These are phyloP conservation scores for Rhizoglyphus robini DNA, from an alignment of 1,140 invertebrate genomes.

Conservation along the genomic window DNA sequence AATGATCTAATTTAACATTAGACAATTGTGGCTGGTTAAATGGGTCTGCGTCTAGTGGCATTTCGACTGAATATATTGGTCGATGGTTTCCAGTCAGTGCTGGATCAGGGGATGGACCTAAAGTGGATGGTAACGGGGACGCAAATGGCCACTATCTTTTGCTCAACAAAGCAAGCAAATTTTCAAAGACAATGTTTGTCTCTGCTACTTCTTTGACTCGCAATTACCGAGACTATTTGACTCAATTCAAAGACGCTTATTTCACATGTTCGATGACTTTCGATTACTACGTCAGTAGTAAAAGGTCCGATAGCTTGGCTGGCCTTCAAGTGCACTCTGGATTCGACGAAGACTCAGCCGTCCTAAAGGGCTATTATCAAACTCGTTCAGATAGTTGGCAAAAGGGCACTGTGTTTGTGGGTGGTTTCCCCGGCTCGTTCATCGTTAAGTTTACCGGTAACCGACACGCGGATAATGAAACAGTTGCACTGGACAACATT, in stretches of 20 bases:
- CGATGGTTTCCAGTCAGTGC: neutral
- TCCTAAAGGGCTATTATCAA: neutral
- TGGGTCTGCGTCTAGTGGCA: neutral
- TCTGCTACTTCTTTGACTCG: neutral
- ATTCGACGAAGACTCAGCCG: neutral
- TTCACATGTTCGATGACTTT: neutral
- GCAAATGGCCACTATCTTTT: neutral
- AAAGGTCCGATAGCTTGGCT: neutral
- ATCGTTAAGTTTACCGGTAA: neutral
- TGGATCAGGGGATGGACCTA: neutral
- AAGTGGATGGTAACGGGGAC: neutral
- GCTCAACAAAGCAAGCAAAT: neutral
- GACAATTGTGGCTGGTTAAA: neutral
- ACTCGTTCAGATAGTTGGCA: neutral
- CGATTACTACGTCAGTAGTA: neutral
- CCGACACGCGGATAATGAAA: neutral
- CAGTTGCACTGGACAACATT: slow-evolving; percentile 8
- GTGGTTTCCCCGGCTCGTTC: neutral
- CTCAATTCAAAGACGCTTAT: slow-evolving; percentile 1
- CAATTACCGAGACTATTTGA: neutral
- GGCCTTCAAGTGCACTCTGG: neutral
- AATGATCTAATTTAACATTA: neutral
- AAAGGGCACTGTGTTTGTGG: neutral
- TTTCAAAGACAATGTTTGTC: neutral
- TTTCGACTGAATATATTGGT: neutral